Conservation (phyloP, 2,797 vertebrate species). For the Acanthornis magna region DNA sequence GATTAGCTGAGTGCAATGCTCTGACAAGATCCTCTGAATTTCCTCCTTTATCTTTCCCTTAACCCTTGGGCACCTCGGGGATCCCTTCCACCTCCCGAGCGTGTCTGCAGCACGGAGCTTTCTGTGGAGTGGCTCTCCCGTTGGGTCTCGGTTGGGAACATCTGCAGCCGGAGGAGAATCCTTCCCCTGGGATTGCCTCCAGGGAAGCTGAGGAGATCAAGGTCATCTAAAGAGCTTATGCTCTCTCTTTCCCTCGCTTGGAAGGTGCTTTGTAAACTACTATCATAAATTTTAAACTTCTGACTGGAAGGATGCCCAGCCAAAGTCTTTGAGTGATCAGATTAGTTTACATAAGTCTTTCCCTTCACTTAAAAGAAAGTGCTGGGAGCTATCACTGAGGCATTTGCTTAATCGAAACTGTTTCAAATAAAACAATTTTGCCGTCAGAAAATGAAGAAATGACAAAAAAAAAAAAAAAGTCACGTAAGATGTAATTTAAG, state of each 20-base stretch:
- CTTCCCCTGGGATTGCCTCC: background rate
- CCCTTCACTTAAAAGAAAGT: background rate
- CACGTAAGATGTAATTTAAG: conserved; percentile 62
- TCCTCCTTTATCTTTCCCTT: background rate
- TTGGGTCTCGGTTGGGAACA: background rate
- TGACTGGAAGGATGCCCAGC: conserved; percentile 15
- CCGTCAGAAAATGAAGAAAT: conserved; percentile 51
- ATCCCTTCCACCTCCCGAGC: background rate
- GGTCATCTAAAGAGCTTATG: background rate
- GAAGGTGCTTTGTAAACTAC: background rate
- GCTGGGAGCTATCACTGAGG: conserved; percentile 29
- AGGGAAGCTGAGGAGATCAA: background rate
- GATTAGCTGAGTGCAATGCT: background rate
- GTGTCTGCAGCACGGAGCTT: background rate
- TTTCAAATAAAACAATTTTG: conserved; percentile 11
- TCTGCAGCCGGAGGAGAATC: background rate
- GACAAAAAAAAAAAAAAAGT: conserved; percentile 51
- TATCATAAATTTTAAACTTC: background rate
- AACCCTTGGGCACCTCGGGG: background rate
- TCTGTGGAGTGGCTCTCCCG: background rate
- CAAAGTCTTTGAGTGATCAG: background rate
- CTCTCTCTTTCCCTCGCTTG: background rate
- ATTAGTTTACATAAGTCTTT: conserved; percentile 30
- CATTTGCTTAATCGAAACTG: conserved; percentile 50
- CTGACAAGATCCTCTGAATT: background rate